Evolutionary conservation across 1,140 invertebrate genomes (phyloP), one percentile per base, ranked within the genome.

Genomic region (Uloborus diversus): DNA sequence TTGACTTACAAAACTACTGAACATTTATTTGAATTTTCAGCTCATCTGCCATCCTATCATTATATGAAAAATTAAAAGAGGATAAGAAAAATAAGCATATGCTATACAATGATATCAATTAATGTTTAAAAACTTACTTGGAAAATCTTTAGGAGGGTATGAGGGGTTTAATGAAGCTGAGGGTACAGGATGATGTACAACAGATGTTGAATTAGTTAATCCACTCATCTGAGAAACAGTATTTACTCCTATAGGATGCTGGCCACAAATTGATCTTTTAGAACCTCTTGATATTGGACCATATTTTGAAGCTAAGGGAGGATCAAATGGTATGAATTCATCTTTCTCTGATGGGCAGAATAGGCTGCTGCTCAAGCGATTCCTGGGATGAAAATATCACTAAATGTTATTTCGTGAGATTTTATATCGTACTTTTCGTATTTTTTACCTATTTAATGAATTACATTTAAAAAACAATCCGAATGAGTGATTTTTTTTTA

Each of bases 221-320:
- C 66, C 80, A 14, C 79, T 69, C 62, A 81, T 68, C 3, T 75
- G 61, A 35, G 61, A 81, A 4, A 80, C 68, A 56, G 78, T 68
- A 78, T 78, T 81, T n/a, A 81, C 80, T 78, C 75, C 69, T 59
- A 81, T 81, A 14, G 56, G 70, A 57, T 53, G 51, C 27, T 37
- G 71, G 2, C 75, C 76, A 23, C 59, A 32, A 53, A 62, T 85
- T 61, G 90, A 82, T 49, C 90, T 89, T 84, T 88, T 90, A 27
- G 88, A 85, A 37, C 89, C 86, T 28, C 92, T 89, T n/a, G 92
- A 94, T 80, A 94, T 94, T 1, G 93, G 93, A 17, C 93, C 93
- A 84, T 92, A 94, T 86, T 93, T 93, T 83, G 91, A 93, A 23
- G 91, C 90, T 23, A 91, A 85, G 25, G 92, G 90, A 20, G 90